Conservation (phyloP, 2,113 vertebrate species). For the Gambusia affinis region DNA sequence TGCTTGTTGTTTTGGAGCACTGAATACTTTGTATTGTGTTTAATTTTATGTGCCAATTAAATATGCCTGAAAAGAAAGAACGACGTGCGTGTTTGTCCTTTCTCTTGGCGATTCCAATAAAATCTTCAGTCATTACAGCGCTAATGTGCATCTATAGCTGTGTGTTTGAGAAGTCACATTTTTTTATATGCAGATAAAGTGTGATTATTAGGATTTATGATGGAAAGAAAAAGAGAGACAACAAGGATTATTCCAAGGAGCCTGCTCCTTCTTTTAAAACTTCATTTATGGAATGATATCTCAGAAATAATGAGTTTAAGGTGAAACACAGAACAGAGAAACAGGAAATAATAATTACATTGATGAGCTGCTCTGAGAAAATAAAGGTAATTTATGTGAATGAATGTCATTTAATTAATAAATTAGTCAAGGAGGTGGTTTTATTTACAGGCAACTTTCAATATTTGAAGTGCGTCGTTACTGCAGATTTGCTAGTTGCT, state of each 20-base stretch:
- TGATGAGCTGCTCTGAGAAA: neutral
- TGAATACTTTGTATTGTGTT: conserved; percentile 85
- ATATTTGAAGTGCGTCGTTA: no score
- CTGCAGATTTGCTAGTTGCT: neutral
- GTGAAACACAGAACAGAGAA: neutral
- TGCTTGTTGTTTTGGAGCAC: conserved; percentile 82
- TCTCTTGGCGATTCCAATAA: neutral
- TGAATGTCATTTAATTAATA: neutral
- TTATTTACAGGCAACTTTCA: no score
- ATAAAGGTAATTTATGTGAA: neutral
- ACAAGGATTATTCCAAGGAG: neutral
- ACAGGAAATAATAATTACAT: neutral
- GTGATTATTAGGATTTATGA: neutral
- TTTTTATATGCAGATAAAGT: neutral
- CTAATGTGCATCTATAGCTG: neutral
- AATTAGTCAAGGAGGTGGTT: neutral
- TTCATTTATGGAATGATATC: neutral
- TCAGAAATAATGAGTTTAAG: neutral
- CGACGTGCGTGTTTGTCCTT: neutral
- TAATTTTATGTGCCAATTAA: conserved; percentile 86
- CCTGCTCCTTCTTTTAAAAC: neutral
- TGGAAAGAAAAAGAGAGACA: conserved; percentile 4
- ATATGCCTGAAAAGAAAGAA: conserved; percentile 72
- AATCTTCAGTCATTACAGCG: neutral
- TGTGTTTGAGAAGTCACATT: neutral